Conservation (phyloP, 1,140 invertebrate species). For the Anastrepha obliqua region DNA sequence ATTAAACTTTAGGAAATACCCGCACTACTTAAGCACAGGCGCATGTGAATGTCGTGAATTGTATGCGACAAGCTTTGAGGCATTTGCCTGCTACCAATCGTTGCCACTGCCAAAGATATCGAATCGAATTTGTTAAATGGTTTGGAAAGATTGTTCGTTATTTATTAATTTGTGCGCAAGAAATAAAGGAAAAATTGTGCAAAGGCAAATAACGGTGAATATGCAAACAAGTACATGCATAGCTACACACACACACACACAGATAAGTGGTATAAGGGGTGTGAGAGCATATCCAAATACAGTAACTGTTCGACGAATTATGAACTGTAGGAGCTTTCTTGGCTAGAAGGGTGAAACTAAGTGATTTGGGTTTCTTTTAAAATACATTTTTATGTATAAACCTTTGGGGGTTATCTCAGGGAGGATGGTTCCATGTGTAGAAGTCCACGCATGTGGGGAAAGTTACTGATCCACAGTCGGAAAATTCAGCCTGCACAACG, state of each 20-base stretch:
- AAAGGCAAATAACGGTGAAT: not conserved
- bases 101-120: slow-evolving; percentile 42
- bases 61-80: not conserved
- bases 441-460: no score
- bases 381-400: no score
- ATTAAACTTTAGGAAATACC: not conserved
- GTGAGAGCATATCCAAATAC: no score
- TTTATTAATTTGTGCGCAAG: slow-evolving; percentile 29
- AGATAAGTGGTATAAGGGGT: not conserved
- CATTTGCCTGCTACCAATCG: not conserved
- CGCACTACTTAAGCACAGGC: not conserved
- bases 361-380: no score
- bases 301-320: no score
- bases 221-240: not conserved
- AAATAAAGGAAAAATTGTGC: not conserved
- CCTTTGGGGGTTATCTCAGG: no score
- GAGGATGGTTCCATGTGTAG: no score
- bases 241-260: not conserved
- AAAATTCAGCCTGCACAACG: no score
- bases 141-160: slow-evolving; percentile 29
- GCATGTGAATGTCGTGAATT: not conserved
- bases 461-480: no score
- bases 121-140: slow-evolving; percentile 44
- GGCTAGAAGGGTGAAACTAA: no score
- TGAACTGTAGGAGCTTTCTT: no score